Evolutionary conservation across 2,888 invertebrate species (phyloP), one percentile per base, ranked within the genome.

Genomic region (Hypsopygia costalis): DNA sequence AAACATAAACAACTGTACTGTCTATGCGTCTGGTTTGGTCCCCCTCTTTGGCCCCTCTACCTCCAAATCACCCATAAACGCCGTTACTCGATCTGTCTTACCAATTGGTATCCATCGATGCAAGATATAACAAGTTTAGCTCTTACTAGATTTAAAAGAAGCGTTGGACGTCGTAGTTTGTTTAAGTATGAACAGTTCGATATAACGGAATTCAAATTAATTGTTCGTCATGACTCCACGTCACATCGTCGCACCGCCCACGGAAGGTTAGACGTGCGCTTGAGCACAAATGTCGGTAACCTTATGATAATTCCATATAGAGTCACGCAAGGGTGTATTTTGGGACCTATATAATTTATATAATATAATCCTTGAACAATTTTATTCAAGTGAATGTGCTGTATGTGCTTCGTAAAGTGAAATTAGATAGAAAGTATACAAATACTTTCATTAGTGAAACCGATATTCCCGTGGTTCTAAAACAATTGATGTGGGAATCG

Each of bases 241-340:
- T 87, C 85, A 86, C 72, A 82, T 69, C 64, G 79, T 81, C 71
- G 62, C 60, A 67, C 71, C 86, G 82, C 86, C 86, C 73, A 86
- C 86, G 76, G 65, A 42, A 52, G 63, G 65, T 55, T 64, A 68
- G 86, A 78, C 85, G 86, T 81, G 87, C 81, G 82, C 71, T 52
- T 43, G 72, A 69, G 76, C 62, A 64, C 50, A 43, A 49, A 58
- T 49, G 52, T 58, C 20, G 25, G 53, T 50, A 52, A 51, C 52
- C 55, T 57, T 64, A 69, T 69, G 72, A 74, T 77, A 75, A 69
- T 56, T 59, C 34, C 54, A 41, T 37, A 52, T 46, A 51, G 62
- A 56, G 65, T 72, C 44, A 56, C 57, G 40, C 72, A 70, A 51
- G 81, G 80, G 46, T 45, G 56, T 43, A 43, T 61, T 59, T 52